Evolutionary conservation across 2,888 invertebrate genomes (phyloP).

Genomic region (Seira ritae): DNA sequence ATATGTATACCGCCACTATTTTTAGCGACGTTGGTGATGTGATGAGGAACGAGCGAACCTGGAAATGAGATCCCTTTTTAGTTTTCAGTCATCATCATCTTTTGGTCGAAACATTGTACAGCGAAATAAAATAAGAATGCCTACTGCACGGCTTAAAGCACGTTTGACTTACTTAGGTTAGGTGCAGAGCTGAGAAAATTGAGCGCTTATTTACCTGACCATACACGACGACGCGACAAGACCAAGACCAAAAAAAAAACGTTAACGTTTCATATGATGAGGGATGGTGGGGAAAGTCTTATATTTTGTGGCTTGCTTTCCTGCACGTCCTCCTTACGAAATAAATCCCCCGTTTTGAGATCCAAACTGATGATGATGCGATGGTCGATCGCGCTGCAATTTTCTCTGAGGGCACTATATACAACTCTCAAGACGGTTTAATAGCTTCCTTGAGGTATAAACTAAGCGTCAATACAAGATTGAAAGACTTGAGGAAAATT

Average conservation of each 20-base stretch:
- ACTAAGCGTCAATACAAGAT: not conserved
- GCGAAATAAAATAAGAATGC: not conserved
- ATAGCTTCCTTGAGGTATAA: constrained; percentile 30
- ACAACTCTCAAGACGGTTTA: constrained; percentile 50
- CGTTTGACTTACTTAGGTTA: not conserved
- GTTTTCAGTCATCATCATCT: not conserved
- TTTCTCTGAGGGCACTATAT: constrained; percentile 55
- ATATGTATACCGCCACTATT: constrained; percentile 15
- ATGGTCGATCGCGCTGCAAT: constrained; percentile 59
- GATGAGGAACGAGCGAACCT: constrained; percentile 13
- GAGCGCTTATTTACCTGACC: not conserved
- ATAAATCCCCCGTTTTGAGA: no score
- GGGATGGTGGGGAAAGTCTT: no score
- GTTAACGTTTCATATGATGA: no score
- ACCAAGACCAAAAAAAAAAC: no score
- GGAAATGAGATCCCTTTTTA: constrained; percentile 43
- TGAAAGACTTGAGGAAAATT: not conserved
- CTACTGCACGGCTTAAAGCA: not conserved
- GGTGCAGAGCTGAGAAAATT: not conserved
- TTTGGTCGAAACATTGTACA: not conserved
- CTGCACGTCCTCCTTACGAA: no score
- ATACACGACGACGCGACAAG: not conserved
- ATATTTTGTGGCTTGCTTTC: no score
- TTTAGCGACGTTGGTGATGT: not conserved
- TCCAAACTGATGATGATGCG: constrained; percentile 34